Percentiles rank a stretch among this genome's conserved stretches.
These are phyloP conservation scores for Hemibagrus guttatus DNA, from an alignment of 2,797 vertebrate genomes.

Conservation along the genomic window DNA sequence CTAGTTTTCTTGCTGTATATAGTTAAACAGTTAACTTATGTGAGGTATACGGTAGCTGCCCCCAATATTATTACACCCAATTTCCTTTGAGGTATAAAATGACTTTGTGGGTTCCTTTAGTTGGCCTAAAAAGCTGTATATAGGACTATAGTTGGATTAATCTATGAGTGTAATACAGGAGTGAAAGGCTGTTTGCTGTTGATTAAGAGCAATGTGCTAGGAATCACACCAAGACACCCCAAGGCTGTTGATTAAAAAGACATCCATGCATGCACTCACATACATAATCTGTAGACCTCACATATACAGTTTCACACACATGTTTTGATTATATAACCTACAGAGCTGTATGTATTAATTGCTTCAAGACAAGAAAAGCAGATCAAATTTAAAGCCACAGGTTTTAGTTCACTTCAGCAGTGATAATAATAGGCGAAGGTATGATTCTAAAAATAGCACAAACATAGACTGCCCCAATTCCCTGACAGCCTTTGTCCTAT, in stretches of 20 bases:
- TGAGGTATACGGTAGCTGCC: conserved; percentile 30
- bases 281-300: neutral
- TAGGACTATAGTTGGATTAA: conserved; percentile 43
- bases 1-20: conserved; percentile 53
- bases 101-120: conserved; percentile 45
- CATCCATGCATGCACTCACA: neutral
- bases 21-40: conserved; percentile 58
- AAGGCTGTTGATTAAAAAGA: neutral
- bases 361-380: neutral
- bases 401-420: neutral
- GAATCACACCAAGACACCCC: conserved; percentile 11
- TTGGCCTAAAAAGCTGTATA: conserved; percentile 40
- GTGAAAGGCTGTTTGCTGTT: conserved; percentile 32
- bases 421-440: neutral
- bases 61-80: conserved; percentile 16
- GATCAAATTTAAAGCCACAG: neutral
- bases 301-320: neutral
- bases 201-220: conserved; percentile 17
- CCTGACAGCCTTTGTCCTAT: conserved; percentile 29
- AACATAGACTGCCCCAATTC: conserved; percentile 20
- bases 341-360: neutral
- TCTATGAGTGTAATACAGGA: conserved; percentile 28
- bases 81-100: conserved; percentile 50
- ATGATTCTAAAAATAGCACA: neutral
- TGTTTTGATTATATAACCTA: neutral